Evolutionary conservation across 2,888 invertebrate species (phyloP).

Genomic region (Barypeithes pellucidus): DNA sequence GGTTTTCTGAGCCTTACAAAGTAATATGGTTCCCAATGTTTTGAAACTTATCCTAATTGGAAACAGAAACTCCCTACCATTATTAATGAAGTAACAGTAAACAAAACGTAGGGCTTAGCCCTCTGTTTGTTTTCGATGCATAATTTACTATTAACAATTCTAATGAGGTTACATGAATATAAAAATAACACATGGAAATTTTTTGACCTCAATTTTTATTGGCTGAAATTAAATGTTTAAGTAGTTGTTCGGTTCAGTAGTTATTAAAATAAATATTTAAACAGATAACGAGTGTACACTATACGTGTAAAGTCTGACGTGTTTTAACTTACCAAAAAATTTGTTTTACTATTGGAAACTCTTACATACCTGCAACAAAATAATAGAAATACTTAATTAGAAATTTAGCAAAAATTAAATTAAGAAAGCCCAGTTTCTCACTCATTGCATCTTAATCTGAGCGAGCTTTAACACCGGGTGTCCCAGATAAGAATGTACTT

Average conservation of each 20-base stretch:
- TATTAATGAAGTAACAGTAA: conserved; percentile 43
- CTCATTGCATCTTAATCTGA: no score
- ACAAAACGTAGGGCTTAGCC: conserved; percentile 36
- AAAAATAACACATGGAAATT: conserved; percentile 49
- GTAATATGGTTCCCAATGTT: no score
- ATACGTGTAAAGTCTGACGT: conserved; percentile 9
- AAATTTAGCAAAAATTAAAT: no score
- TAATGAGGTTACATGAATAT: conserved; percentile 49
- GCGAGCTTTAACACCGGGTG: no score
- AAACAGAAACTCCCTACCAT: conserved; percentile 4
- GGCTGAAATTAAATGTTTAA: conserved; percentile 40
- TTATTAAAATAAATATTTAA: conserved; percentile 37
- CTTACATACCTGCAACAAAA: conserved; percentile 29
- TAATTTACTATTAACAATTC: conserved; percentile 51
- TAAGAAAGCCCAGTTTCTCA: no score
- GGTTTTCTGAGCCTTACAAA: no score
- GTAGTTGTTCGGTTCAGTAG: conserved; percentile 30
- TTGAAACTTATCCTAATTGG: neutral
- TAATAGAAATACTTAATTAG: conserved; percentile 8
- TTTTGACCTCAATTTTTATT: conserved; percentile 54
- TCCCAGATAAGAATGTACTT: no score
- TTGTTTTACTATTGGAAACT: neutral
- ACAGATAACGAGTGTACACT: conserved; percentile 19
- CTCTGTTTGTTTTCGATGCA: conserved; percentile 46
- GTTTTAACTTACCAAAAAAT: conserved; percentile 14